Conservation (phyloP, 2,888 invertebrate genomes). For the Coecobrya sp. region DNA sequence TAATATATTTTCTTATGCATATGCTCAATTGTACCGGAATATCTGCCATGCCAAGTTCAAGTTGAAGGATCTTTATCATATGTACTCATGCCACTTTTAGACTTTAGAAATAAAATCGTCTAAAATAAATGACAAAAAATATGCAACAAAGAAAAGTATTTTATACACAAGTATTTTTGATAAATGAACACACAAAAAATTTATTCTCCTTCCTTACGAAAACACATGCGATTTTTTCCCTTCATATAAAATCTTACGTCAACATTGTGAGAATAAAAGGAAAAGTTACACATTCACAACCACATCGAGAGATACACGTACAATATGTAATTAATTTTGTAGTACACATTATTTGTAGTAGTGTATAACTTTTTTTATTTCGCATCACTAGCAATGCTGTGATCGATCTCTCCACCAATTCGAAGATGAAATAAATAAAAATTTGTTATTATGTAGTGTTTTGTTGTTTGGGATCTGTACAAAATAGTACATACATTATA, state of each 20-base stretch:
- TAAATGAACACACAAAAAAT: slow-evolving; percentile 78
- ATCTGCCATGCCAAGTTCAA: too few species aligned
- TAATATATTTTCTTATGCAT: background rate
- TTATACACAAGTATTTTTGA: slow-evolving; percentile 37
- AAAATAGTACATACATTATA: slow-evolving; percentile 72
- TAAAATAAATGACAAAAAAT: slow-evolving; percentile 31
- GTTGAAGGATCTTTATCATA: slow-evolving; percentile 55
- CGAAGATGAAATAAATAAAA: slow-evolving; percentile 63
- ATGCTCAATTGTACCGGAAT: slow-evolving; percentile 31
- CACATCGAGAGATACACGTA: background rate
- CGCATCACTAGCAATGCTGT: background rate
- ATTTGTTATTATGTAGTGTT: slow-evolving; percentile 24
- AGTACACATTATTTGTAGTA: slow-evolving; percentile 18
- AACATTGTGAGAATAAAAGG: slow-evolving; percentile 11
- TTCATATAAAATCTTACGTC: slow-evolving; percentile 26
- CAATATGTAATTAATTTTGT: background rate
- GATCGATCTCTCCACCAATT: slow-evolving; percentile 10
- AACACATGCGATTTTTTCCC: slow-evolving; percentile 51
- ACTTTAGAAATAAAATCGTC: background rate
- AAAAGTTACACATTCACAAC: slow-evolving; percentile 43
- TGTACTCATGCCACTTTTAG: background rate
- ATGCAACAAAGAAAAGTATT: slow-evolving; percentile 57
- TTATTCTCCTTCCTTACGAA: slow-evolving; percentile 70
- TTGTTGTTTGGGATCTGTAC: slow-evolving; percentile 62
- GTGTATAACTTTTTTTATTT: slow-evolving; percentile 32